Evolutionary conservation across 2,888 invertebrate species (phyloP), one percentile per base, ranked within the genome.

Genomic region (Phyto melanocephala): DNA sequence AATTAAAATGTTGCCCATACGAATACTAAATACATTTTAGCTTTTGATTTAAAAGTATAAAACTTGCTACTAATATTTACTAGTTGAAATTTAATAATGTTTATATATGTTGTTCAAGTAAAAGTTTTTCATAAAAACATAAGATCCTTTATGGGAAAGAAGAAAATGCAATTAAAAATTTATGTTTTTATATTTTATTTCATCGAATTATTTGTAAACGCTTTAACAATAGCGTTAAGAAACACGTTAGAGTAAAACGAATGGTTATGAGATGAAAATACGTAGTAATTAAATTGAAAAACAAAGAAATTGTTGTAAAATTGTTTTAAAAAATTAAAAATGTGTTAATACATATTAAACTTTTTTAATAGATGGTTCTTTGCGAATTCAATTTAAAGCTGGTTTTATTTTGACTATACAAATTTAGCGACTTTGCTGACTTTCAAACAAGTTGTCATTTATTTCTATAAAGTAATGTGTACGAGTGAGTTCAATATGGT

Each of bases 381-480:
- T n/a, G n/a, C n/a, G n/a, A n/a, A n/a, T n/a, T n/a, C n/a, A n/a
- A n/a, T n/a, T n/a, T 42, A 20, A 40, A 75, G 11, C 35, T 62
- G 33, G 37, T 56, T 22, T 74, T 63, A 35, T 65, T n/a, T 33
- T 45, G 63, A 42, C 63, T 45, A 68, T 62, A 62, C 68, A 62
- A 54, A 68, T 77, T 60, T 33, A 45, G n/a, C 28, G 40, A 37
- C 67, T 67, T 15, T 67, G 42, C 47, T 54, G 47, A 67, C 76
- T 76, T 80, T 80, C 52, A 67, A 81, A 76, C 65, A 42, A 71
- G 68, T 70, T 42, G 42, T 40, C 35, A 42, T 42, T 56, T 17
- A 56, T 65, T 65, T 37, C 58, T 62, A 54, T 62, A 28, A 40
- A 58, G 56, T 47, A 37, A 65, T 67, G 11, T 40, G 35, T 40